Evolutionary conservation across 2,888 invertebrate species (phyloP), one percentile per base, ranked within the genome.

Genomic region (Phytoseiulus persimilis): DNA sequence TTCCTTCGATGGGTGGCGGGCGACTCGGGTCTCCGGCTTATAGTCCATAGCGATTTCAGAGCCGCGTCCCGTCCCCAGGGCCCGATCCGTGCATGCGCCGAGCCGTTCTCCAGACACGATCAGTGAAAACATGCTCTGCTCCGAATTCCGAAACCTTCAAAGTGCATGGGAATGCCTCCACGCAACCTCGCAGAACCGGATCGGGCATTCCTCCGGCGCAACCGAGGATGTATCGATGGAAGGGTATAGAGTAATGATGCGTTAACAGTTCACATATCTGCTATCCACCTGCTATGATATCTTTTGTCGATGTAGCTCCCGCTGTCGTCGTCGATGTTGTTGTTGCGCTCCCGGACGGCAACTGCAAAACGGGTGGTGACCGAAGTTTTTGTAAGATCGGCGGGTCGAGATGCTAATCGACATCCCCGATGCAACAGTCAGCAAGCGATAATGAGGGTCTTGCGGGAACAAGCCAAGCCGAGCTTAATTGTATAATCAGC

Each of bases 171-270:
- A 65, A 65, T 65, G 65, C 65, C 18, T 65, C 18, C 65, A 28
- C 65, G 65, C 65, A 65, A 18, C 65, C 65, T 65, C 65, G 65
- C 65, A 65, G 65, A 65, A 65, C 65, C 65, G 65, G 28, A 65
- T 65, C 65, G 18, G 1, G 65, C 65, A 65, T 65, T 65, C 65
- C 65, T 65, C 28, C 18, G 65, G 65, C 65, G 65, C 65, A 65
- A 65, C 65, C 65, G 65, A 65, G 65, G 65, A 65, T 65, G 65
- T 65, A 65, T 65, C 65, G 65, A 65, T 65, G 65, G 65, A 65
- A 65, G 65, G 65, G 65, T 65, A 65, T 65, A 23, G 65, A 65
- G 65, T 65, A 65, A 65, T 65, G 65, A 28, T 65, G 65, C 65
- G 65, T 65, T 65, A 65, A 65, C 65, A 65, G 65, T 65, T 65